These are phyloP conservation scores for Malurus melanocephalus DNA, from an alignment of 2,113 vertebrate species.

Conservation along the genomic window DNA sequence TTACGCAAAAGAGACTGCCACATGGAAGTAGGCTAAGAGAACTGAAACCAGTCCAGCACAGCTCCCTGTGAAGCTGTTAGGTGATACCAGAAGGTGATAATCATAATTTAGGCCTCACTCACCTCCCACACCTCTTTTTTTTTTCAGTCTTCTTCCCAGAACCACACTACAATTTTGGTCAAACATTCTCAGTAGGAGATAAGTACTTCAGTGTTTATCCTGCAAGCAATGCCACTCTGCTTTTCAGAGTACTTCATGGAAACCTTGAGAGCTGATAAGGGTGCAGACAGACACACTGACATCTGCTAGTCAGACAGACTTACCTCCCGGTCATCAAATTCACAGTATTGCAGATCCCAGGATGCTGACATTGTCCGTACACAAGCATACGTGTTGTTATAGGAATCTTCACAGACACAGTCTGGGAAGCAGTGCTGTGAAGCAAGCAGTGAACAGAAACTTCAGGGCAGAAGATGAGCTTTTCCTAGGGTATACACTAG, in stretches of 20 bases:
- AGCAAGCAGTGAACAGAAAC: not conserved
- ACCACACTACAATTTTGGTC: not conserved
- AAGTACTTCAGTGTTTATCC: constrained; percentile 9
- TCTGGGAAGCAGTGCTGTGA: constrained; percentile 94
- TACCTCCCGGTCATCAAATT: constrained; percentile 96
- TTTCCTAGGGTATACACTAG: not conserved
- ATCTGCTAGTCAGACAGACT: not conserved
- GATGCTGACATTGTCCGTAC: constrained; percentile 84
- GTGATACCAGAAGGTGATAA: not conserved
- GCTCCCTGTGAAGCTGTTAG: not conserved
- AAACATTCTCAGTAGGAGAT: not conserved
- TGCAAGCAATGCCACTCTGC: not conserved
- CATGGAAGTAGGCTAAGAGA: not conserved
- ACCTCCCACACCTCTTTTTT: not conserved
- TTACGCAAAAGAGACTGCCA: not conserved
- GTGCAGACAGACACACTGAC: not conserved
- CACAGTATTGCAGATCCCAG: constrained; percentile 92
- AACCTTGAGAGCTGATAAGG: constrained; percentile 11
- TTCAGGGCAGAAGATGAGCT: not conserved
- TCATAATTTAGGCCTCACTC: not conserved
- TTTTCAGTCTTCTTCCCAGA: not conserved
- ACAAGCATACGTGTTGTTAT: constrained; percentile 95
- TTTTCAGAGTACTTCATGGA: not conserved
- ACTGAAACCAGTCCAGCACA: not conserved
- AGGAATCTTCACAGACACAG: constrained; percentile 97